A percentile compares a stretch with the other conserved stretches of the same genome.
Evolutionary conservation across 2,797 vertebrate species (phyloP).

Genomic region (Nothura maculosa): DNA sequence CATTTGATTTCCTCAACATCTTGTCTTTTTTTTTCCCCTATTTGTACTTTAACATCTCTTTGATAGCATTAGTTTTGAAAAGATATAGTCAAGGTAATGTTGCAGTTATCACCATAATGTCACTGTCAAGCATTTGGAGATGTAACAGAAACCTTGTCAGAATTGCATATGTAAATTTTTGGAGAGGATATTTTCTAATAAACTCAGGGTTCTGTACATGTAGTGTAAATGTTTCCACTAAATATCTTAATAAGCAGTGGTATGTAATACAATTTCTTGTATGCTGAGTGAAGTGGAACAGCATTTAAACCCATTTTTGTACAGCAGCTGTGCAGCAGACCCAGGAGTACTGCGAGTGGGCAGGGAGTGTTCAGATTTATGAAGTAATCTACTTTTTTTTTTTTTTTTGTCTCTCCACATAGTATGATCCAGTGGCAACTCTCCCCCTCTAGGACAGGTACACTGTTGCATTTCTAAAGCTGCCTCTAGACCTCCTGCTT

Average conservation of each 20-base stretch:
- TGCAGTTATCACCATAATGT: background rate
- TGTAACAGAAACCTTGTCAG: background rate
- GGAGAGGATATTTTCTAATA: background rate
- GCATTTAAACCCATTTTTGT: background rate
- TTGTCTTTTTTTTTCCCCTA: background rate
- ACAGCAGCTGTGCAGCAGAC: background rate
- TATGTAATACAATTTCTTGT: background rate
- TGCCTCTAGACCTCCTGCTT: background rate
- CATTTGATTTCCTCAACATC: background rate
- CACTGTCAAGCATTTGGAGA: background rate
- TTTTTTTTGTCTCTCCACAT: background rate
- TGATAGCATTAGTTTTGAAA: background rate
- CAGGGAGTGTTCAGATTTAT: slow-evolving; percentile 2
- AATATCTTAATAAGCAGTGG: background rate
- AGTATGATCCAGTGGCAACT: background rate
- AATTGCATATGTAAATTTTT: background rate
- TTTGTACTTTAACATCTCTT: background rate
- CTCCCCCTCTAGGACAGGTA: slow-evolving; percentile 10
- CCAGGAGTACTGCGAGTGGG: slow-evolving; percentile 7
- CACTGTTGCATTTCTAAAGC: background rate
- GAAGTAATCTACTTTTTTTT: slow-evolving; percentile 11
- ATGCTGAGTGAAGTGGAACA: background rate
- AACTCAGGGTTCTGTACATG: background rate
- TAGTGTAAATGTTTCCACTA: background rate
- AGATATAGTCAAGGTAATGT: background rate